phyloP scores from a whole-genome alignment of 2,113 vertebrate species.

The Fulica atra region DNA sequence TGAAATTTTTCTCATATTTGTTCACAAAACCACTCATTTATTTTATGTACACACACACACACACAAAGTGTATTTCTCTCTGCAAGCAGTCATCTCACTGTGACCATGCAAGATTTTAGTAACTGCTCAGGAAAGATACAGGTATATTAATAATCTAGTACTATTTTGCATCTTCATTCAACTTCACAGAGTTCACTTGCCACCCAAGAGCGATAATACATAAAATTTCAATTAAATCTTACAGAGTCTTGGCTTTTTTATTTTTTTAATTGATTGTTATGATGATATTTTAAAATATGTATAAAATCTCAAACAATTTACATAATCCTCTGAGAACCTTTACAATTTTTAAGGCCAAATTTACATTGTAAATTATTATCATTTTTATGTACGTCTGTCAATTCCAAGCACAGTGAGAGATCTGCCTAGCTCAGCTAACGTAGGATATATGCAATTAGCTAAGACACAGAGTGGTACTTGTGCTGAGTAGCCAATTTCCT shows the following conservation, averaged over 20 bases:
- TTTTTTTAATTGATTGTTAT: background rate
- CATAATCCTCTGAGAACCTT: constrained; percentile 24
- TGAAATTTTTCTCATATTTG: background rate
- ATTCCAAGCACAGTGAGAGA: constrained; percentile 32
- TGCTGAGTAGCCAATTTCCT: constrained; percentile 52
- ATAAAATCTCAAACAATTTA: background rate
- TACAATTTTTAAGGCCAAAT: background rate
- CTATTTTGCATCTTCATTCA: background rate
- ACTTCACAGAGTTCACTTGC: background rate
- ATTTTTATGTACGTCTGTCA: constrained; percentile 15
- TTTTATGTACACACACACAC: background rate
- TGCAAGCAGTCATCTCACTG: background rate
- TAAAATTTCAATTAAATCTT: constrained; percentile 22
- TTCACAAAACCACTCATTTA: background rate
- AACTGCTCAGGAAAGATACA: background rate
- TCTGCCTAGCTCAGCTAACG: constrained; percentile 11
- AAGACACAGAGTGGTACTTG: background rate
- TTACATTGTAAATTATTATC: constrained; percentile 44
- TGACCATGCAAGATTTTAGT: background rate
- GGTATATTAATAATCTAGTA: background rate
- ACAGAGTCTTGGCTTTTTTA: too few relatives aligned
- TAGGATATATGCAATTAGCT: constrained; percentile 16
- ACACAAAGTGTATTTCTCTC: background rate
- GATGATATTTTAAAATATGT: background rate
- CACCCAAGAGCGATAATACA: background rate